Conservation (phyloP, 2,113 vertebrate species). For the Rattus rattus region DNA sequence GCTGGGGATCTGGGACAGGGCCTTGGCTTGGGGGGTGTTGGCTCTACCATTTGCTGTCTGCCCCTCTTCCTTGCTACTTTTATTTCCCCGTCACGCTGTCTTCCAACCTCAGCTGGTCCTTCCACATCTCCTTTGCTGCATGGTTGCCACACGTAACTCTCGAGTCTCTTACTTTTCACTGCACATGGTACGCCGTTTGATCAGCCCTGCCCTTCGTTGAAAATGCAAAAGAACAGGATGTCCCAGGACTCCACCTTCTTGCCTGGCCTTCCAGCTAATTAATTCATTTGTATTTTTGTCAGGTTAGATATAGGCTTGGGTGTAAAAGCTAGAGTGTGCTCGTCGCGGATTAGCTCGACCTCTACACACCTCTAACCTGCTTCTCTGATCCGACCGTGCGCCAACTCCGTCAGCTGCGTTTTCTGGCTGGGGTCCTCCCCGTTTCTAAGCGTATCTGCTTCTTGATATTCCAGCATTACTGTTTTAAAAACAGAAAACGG, state of each 20-base stretch:
- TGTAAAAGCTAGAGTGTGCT: constrained; percentile 38
- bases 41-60: neutral
- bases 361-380: neutral
- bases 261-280: constrained; percentile 18
- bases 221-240: constrained; percentile 54
- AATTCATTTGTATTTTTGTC: constrained; percentile 44
- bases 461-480: neutral
- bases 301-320: neutral
- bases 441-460: constrained; percentile 55
- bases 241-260: constrained; percentile 2
- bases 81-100: neutral
- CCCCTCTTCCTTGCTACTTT: neutral
- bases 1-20: no score
- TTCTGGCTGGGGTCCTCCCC: neutral
- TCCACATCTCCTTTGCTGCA: neutral
- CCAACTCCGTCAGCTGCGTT: neutral
- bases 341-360: neutral
- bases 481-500: neutral
- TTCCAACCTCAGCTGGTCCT: neutral
- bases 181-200: constrained; percentile 20
- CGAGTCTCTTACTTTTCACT: constrained; percentile 22
- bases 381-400: neutral
- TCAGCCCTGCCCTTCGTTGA: constrained; percentile 52
- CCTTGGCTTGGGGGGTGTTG: neutral
- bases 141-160: constrained; percentile 14